Evolutionary conservation across 2,888 invertebrate species (phyloP).

Genomic region (Coleophora flavipennella): DNA sequence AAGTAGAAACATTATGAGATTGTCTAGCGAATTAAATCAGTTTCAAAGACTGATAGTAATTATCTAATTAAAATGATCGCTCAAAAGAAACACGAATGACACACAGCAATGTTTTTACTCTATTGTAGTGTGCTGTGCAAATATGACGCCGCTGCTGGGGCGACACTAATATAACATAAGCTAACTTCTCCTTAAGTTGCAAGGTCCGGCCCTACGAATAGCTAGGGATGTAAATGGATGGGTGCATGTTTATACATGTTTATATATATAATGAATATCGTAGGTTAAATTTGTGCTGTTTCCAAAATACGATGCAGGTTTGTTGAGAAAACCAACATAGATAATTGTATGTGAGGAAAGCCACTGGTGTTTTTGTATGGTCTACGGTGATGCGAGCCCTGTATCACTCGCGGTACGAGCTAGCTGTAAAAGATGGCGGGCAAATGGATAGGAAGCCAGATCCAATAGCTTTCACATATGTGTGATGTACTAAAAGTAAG

Average conservation of each 20-base stretch:
- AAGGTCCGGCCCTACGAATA: slow-evolving; percentile 45
- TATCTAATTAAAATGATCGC: too few relatives aligned
- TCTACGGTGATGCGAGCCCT: slow-evolving; percentile 15
- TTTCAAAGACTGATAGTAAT: too few relatives aligned
- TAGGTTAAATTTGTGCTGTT: slow-evolving; percentile 68
- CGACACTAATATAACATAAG: slow-evolving; percentile 23
- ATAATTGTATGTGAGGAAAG: slow-evolving; percentile 20
- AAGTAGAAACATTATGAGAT: too few relatives aligned
- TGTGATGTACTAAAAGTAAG: too few relatives aligned
- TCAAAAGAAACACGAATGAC: too few relatives aligned
- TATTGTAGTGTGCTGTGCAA: too few relatives aligned
- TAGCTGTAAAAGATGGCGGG: slow-evolving; percentile 13
- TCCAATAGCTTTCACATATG: too few relatives aligned
- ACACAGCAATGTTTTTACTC: neutral
- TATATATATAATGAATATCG: slow-evolving; percentile 68
- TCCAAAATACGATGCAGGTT: slow-evolving; percentile 34
- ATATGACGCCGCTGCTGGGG: too few relatives aligned
- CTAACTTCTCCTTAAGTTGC: slow-evolving; percentile 56
- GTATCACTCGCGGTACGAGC: slow-evolving; percentile 14
- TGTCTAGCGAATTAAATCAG: too few relatives aligned
- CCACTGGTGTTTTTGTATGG: slow-evolving; percentile 24
- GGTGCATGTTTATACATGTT: slow-evolving; percentile 62
- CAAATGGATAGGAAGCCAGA: too few relatives aligned
- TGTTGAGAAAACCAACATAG: slow-evolving; percentile 13
- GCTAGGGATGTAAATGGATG: slow-evolving; percentile 46